phyloP scores from a whole-genome alignment of 2,797 vertebrate species.

The Peromyscus melanophrys region DNA sequence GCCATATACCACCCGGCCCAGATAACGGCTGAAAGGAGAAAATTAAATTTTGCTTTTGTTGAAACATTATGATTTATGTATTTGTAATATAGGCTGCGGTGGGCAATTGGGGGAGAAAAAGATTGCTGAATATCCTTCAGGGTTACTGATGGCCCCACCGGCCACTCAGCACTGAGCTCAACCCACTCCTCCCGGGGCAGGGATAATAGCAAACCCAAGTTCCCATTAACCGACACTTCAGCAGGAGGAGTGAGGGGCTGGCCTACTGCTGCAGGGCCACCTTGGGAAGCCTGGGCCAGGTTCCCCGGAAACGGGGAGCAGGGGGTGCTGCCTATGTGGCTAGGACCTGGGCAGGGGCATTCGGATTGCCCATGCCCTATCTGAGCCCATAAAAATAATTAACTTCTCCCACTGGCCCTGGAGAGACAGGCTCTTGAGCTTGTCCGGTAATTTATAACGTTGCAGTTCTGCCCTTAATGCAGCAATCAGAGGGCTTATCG shows the following conservation, averaged over 20 bases:
- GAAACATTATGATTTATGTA: conserved; percentile 99
- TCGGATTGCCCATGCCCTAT: conserved; percentile 85
- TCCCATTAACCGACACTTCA: conserved; percentile 83
- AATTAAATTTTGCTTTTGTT: conserved; percentile 99
- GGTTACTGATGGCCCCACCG: conserved; percentile 89
- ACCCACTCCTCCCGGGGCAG: conserved; percentile 76
- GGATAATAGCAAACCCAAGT: conserved; percentile 84
- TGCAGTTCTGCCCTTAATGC: conserved; percentile 84
- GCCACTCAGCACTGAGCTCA: conserved; percentile 87
- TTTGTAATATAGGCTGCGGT: conserved; percentile 94
- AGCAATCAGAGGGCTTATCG: conserved; percentile 89
- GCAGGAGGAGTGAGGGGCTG: neutral
- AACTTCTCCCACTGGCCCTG: conserved; percentile 89
- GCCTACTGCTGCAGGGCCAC: neutral
- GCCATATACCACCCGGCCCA: conserved; percentile 94
- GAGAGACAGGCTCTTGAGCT: conserved; percentile 86
- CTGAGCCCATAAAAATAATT: conserved; percentile 90
- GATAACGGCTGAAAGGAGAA: conserved; percentile 98
- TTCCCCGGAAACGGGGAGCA: neutral
- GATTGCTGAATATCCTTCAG: conserved; percentile 89
- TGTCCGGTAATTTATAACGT: conserved; percentile 89
- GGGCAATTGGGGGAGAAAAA: conserved; percentile 90
- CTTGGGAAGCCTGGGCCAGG: neutral
- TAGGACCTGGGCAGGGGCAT: conserved; percentile 77
- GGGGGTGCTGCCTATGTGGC: neutral